Evolutionary conservation across 2,888 invertebrate species (phyloP).

Genomic region (Pinctada fucata): DNA sequence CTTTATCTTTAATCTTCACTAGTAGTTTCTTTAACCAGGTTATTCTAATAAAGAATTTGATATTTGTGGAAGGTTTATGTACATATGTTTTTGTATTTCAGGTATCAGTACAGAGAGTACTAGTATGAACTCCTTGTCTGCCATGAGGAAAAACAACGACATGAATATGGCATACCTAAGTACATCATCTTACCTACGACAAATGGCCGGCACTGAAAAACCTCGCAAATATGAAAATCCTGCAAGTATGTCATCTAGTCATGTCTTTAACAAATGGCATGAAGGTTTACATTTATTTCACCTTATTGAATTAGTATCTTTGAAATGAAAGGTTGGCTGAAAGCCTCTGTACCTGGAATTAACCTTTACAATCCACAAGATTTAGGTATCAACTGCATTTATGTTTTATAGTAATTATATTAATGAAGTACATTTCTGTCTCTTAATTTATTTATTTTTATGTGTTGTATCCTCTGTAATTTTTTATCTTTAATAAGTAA

Average conservation of each 20-base stretch:
- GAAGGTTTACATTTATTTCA: too few relatives aligned
- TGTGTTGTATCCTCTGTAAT: too few relatives aligned
- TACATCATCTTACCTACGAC: constrained; percentile 71
- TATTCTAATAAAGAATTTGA: too few relatives aligned
- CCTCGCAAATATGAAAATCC: constrained; percentile 52
- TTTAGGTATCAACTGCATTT: background rate
- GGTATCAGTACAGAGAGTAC: constrained; percentile 69
- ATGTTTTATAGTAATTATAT: background rate
- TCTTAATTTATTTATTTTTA: too few relatives aligned
- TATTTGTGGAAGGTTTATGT: too few relatives aligned
- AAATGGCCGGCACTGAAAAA: constrained; percentile 72
- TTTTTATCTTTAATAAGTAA: too few relatives aligned
- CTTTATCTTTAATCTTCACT: too few relatives aligned
- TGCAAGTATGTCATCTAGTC: constrained; percentile 46
- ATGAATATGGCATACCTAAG: constrained; percentile 70
- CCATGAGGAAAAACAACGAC: constrained; percentile 58
- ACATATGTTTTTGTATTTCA: constrained; percentile 17
- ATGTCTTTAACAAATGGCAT: too few relatives aligned
- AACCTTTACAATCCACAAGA: background rate
- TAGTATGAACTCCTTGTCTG: constrained; percentile 65
- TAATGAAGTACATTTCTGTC: background rate
- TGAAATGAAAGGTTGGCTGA: background rate
- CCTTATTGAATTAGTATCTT: background rate
- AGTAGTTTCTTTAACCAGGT: too few relatives aligned
- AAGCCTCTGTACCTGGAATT: background rate